These are phyloP conservation scores for Buphagus erythrorhynchus DNA, from an alignment of 2,797 vertebrate genomes.

Conservation along the genomic window DNA sequence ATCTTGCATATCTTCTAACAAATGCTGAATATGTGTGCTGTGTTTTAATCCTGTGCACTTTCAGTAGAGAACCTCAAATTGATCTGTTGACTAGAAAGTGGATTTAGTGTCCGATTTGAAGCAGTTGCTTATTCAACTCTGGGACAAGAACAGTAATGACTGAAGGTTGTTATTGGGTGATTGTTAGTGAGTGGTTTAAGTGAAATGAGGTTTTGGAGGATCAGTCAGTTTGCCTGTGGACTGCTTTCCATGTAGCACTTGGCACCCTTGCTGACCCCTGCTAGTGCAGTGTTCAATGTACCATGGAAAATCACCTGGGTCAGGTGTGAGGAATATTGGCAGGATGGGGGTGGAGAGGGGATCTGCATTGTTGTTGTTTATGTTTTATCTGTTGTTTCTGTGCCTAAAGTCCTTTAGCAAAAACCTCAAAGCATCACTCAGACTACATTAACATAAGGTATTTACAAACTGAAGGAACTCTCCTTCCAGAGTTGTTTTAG, in stretches of 20 bases:
- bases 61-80: neutral
- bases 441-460: neutral
- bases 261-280: neutral
- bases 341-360: neutral
- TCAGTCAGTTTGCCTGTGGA: neutral
- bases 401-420: neutral
- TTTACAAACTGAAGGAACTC: neutral
- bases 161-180: slow-evolving; percentile 8
- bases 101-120: neutral
- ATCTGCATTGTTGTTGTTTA: neutral
- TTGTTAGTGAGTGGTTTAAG: neutral
- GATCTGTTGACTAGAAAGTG: neutral
- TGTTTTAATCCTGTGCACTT: neutral
- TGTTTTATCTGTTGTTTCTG: neutral
- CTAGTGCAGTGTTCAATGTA: neutral
- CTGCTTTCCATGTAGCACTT: neutral
- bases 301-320: neutral
- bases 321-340: neutral
- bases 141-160: neutral
- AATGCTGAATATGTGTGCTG: neutral
- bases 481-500: neutral
- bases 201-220: slow-evolving; percentile 26
- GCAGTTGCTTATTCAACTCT: neutral
- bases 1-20: neutral
- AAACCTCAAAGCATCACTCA: neutral